Evolutionary conservation across 2,888 invertebrate species (phyloP), one percentile per base, ranked within the genome.

Genomic region (Lasioglossum pauxillum): DNA sequence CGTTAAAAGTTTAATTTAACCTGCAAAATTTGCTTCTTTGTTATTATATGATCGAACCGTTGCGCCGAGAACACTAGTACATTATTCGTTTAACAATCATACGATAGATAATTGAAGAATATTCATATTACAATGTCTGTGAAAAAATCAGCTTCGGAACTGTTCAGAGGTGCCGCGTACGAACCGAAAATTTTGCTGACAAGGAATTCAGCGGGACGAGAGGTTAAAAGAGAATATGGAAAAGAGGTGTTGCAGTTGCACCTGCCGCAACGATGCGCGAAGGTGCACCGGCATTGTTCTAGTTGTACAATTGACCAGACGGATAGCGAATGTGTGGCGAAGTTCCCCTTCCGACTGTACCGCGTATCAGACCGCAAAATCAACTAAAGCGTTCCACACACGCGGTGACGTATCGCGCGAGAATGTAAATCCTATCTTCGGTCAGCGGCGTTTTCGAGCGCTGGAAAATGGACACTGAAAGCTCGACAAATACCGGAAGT

Each of bases 401-500:
- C 67, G 35, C 67, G 31, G 67, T 60, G 67, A 77, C 78, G 67
- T 75, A 75, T 79, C 38, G 75, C 71, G 69, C 67, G 78, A 74
- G 86, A 74, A 83, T 82, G 82, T 83, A 86, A 88, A 87, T 88
- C 74, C 82, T 72, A 76, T 86, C 78, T 69, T 82, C 75, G 73
- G 64, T 31, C 71, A 64, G 57, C 19, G 10, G 44, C 80, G 75
- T 71, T 82, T 82, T 67, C 84, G 57, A 78, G 57, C 49, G 64
- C 57, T 74, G 76, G 77, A 83, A 87, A 87, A 87, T 80, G 80
- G 80, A 73, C 74, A 73, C 74, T 83, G 87, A 83, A 88, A 83
- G 85, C 78, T 85, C 78, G 77, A 81, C 85, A 87, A 83, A 88
- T 80, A 85, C 83, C 79, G 87, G 82, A 87, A 82, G 84, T 75